Evolutionary conservation across 2,797 vertebrate species (phyloP).

Genomic region (Hydrocynus forskahlii): DNA sequence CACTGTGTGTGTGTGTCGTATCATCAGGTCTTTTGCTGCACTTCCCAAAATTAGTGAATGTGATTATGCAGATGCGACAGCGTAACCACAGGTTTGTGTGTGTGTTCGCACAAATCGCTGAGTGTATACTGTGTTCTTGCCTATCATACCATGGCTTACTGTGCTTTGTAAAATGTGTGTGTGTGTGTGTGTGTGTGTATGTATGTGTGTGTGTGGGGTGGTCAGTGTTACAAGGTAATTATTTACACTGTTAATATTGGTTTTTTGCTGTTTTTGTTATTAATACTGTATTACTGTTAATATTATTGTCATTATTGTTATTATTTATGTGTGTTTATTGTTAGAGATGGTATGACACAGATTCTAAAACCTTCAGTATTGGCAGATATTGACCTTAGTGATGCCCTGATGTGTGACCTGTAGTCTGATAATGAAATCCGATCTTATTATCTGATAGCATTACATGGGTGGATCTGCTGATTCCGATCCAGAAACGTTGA

Average conservation of each 20-base stretch:
- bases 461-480: too few relatives aligned
- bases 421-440: too few relatives aligned
- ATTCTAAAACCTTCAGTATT: too few relatives aligned
- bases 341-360: too few relatives aligned
- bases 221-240: not conserved
- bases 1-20: slow-evolving; percentile 43
- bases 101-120: slow-evolving; percentile 6
- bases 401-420: too few relatives aligned
- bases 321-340: not conserved
- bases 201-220: too few relatives aligned
- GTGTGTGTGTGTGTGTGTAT: not conserved
- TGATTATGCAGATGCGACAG: slow-evolving; percentile 34
- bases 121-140: not conserved
- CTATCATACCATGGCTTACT: not conserved
- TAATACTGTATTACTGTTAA: too few relatives aligned
- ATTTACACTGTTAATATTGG: not conserved
- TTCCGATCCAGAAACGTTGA: too few relatives aligned
- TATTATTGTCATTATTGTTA: too few relatives aligned
- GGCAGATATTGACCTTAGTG: too few relatives aligned
- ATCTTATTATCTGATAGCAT: too few relatives aligned
- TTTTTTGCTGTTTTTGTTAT: not conserved
- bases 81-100: slow-evolving; percentile 21
- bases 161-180: not conserved
- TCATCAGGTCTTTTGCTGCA: not conserved
- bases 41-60: slow-evolving; percentile 28